Evolutionary conservation across 2,113 vertebrate species (phyloP).

Genomic region (Rhodinocichla rosea): DNA sequence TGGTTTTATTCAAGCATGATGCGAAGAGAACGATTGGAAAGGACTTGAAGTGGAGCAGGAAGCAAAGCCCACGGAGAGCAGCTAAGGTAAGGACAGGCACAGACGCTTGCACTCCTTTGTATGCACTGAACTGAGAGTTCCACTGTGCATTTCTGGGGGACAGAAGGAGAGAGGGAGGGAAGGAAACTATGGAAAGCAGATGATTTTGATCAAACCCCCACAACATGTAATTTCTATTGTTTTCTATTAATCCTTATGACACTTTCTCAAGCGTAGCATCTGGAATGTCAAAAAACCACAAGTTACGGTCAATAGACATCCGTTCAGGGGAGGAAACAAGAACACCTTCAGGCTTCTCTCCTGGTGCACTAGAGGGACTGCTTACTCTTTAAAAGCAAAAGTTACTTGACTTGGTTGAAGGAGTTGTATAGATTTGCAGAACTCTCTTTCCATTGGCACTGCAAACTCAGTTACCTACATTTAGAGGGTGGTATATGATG

Average conservation of each 20-base stretch:
- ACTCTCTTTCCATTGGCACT: background rate
- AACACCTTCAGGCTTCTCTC: background rate
- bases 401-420: background rate
- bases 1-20: slow-evolving; percentile 10
- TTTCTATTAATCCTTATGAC: background rate
- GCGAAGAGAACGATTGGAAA: background rate
- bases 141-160: rapidly evolving
- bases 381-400: background rate
- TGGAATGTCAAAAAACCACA: background rate
- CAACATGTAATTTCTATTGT: background rate
- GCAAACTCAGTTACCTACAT: background rate
- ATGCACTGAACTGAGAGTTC: rapidly evolving
- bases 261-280: background rate
- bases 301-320: background rate
- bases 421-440: background rate
- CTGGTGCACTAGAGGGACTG: background rate
- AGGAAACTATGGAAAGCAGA: background rate
- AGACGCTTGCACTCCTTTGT: rapidly evolving
- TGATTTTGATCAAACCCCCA: background rate
- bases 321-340: background rate
- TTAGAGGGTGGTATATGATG: background rate
- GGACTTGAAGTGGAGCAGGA: slow-evolving; percentile 11
- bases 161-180: background rate
- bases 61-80: background rate
- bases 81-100: slow-evolving; percentile 5